A percentile compares a stretch with the other conserved stretches of the same genome.
Conservation (phyloP, 2,113 vertebrate species). For the Bombycilla garrulus region DNA sequence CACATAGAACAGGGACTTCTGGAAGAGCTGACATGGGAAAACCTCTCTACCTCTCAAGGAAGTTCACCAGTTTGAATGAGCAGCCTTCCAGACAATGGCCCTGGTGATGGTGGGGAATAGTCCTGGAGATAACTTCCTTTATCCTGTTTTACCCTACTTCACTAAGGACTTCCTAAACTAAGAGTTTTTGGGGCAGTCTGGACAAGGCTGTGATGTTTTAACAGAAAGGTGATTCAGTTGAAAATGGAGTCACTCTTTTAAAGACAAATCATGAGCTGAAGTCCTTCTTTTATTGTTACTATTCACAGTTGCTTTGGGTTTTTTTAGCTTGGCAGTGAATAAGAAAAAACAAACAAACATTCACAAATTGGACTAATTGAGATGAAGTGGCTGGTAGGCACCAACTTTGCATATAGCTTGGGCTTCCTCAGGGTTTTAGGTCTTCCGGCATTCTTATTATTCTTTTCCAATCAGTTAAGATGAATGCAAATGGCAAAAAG, state of each 20-base stretch:
- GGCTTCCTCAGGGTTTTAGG: background rate
- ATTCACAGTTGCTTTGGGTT: constrained; percentile 46
- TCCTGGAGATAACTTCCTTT: background rate
- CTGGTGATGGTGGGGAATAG: background rate
- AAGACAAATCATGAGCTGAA: constrained; percentile 43
- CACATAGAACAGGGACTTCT: background rate
- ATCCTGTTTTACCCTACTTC: background rate
- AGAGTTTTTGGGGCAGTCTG: background rate
- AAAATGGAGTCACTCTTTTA: constrained; percentile 5
- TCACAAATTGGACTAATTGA: constrained; percentile 41
- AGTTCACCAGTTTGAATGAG: background rate
- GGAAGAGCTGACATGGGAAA: background rate
- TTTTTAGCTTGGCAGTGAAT: constrained; percentile 51
- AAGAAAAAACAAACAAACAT: constrained; percentile 35
- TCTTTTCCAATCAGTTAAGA: constrained; percentile 36
- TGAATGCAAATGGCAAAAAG: background rate
- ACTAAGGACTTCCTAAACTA: background rate
- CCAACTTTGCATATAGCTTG: background rate
- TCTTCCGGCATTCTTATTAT: background rate
- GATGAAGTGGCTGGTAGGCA: constrained; percentile 43
- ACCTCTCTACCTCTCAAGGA: background rate
- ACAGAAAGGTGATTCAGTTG: background rate
- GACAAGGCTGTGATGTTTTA: background rate
- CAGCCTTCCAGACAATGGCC: background rate
- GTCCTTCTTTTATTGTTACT: constrained; percentile 15